Evolutionary conservation across 1,140 invertebrate species (phyloP), one percentile per base, ranked within the genome.

Genomic region (Pentalonia nigronervosa): DNA sequence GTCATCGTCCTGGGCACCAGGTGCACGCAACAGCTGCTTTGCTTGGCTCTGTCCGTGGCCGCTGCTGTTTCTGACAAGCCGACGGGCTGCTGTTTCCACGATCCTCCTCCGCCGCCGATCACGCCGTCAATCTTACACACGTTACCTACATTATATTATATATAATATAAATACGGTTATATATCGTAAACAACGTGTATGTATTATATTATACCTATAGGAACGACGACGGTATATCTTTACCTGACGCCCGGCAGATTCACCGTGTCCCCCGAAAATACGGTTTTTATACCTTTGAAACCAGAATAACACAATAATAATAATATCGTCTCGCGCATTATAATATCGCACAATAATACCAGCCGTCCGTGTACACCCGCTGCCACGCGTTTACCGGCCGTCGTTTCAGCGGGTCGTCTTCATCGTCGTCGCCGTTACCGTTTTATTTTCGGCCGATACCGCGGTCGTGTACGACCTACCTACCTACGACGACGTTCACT

Each of bases 1-100:
- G 53, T 53, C 90, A 67, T n/a, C 23, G 90, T 48, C 41, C 21
- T 30, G 47, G 30, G 45, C 76, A 92, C 91, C 91, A 92, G 91
- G 91, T 92, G 91, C n/a, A 53, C 91, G 76, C 91, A 50, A 92
- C 91, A 92, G 91, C 91, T 92, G 91, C 91, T 83, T 83, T 83
- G 45, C 45, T 92, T 17, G 50, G 25, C 14, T 34, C 30, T 83
- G 81, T 83, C 21, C n/a, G 86, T 36, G 11, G 45, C 30, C 34
- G 47, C 87, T 88, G 21, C 50, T 41, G 48, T 23, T 36, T 41
- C 23, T 41, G 34, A 14, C 67, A 23, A 14, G 45, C 86, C 67
- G 90, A 76, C 45, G 56, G 56, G 90, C 90, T 91, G 67, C 90
- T 48, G 90, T 76, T 91, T 91, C 67, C 90, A 50, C 67, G 90